Base-by-base conservation (phyloP, 2,797 vertebrate species). In the Antrozous pallidus region DNA sequence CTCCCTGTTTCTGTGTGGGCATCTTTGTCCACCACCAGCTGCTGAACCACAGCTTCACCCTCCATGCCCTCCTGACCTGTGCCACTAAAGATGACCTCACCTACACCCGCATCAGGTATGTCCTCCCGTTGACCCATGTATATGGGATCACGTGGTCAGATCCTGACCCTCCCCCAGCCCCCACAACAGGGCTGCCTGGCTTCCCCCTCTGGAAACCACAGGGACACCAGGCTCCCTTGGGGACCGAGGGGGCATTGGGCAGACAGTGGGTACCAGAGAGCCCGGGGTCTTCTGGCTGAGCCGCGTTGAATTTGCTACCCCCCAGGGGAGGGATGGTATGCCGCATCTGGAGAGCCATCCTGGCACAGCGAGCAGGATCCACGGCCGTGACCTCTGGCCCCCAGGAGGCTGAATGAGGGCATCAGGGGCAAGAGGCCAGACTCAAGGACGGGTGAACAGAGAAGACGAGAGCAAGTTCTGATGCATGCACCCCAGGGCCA, bases 41-140 rank as follows among this genome's bases (percentile, higher is more conserved):
- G 90, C 77, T 99, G 77, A 95, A 93, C 79, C 99, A 99, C 2
- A 96, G 97, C 73, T 99, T 99, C 98, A 99, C 98, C 75, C 98
- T 99, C 96, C 98, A 98, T 40, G 97, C 97, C 96, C 98, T 99
- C 89, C 97, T 99, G 88, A 90, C 88, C 93, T 96, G 97, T 73
- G 98, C 98, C 95, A 98, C 98, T 84, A 98, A 97, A 88, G 99
- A 99, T 1, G 99, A 99, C 95, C 98, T 99, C 94, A 97, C 97
- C 93, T 99, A 99, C 92, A 98, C 98, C 73, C 97, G 95, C 77
- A 98, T 99, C 97, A 99, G 98, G 99, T 99, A 98, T 97, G 96
- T 36, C 42, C 82, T 65, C 31, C 26, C 61, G 28, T 77, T 11
- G 69, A 93, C 94, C 90, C 71, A 33, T 1, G 26, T 14, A 5